A percentile compares a stretch with the other conserved stretches of the same genome.
Conservation (phyloP, 1,140 invertebrate genomes). For the Diorhabda carinulata region DNA sequence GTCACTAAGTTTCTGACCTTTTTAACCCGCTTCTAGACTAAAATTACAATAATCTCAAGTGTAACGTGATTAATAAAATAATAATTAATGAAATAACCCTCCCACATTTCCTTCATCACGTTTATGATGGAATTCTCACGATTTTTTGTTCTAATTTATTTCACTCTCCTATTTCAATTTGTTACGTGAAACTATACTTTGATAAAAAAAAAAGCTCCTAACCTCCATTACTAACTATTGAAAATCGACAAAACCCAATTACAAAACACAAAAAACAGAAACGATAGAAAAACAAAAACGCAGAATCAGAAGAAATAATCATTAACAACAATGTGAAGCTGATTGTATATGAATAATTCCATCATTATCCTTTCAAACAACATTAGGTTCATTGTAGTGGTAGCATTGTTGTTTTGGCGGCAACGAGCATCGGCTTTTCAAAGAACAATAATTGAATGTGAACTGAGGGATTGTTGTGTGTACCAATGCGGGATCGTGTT, state of each 20-base stretch:
- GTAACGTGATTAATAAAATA: too few species aligned
- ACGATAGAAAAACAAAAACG: constrained; percentile 10
- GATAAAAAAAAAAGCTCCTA: background rate
- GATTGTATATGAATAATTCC: constrained; percentile 34
- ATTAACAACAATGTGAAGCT: constrained; percentile 23
- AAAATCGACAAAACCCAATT: constrained; percentile 5
- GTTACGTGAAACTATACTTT: constrained; percentile 3
- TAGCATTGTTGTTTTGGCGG: constrained; percentile 27
- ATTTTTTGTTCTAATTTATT: background rate
- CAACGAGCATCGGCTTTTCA: constrained; percentile 8
- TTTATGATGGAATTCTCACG: background rate
- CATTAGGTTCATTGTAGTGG: constrained; percentile 30
- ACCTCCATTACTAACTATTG: constrained; percentile 4
- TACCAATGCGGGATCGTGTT: constrained; percentile 15
- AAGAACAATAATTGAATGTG: constrained; percentile 24
- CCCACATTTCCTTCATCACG: too few species aligned
- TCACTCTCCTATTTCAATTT: background rate
- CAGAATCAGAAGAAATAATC: constrained; percentile 33
- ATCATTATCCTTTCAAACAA: constrained; percentile 31
- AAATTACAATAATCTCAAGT: too few species aligned
- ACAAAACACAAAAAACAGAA: constrained; percentile 7
- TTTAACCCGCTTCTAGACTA: too few species aligned
- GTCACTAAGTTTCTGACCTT: too few species aligned
- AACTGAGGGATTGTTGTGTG: constrained; percentile 23
- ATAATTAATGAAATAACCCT: too few species aligned